These are phyloP conservation scores for Taurulus bubalis DNA, from an alignment of 2,113 vertebrate species.

Conservation along the genomic window DNA sequence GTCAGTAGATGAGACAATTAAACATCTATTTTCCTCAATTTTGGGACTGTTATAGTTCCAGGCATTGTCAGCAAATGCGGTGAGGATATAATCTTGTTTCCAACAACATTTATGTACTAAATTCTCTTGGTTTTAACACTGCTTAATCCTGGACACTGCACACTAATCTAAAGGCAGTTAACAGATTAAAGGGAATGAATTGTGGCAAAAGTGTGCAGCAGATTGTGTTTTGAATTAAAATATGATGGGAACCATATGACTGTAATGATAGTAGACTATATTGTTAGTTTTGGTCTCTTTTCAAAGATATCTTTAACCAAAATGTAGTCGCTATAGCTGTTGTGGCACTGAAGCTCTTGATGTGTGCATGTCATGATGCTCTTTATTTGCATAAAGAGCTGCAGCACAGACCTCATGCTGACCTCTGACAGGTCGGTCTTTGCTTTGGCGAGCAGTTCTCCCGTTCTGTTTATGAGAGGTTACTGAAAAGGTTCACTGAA, in stretches of 20 bases:
- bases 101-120: conserved; percentile 16
- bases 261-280: conserved; percentile 29
- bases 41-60: neutral
- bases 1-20: conserved; percentile 9
- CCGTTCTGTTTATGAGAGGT: conserved; percentile 30
- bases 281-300: conserved; percentile 49
- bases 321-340: neutral
- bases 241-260: conserved; percentile 47
- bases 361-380: conserved; percentile 26
- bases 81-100: conserved; percentile 5
- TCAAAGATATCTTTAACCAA: conserved; percentile 46
- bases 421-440: conserved; percentile 35
- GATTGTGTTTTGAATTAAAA: conserved; percentile 36
- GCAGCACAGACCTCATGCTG: conserved; percentile 24
- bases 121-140: neutral
- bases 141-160: conserved; percentile 9
- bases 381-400: conserved; percentile 35
- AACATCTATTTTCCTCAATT: neutral
- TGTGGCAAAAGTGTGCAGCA: conserved; percentile 35
- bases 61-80: conserved; percentile 1
- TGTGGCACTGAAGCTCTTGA: conserved; percentile 20
- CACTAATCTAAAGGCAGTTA: conserved; percentile 12
- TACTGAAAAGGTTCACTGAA: conserved; percentile 32
- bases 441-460: conserved; percentile 37
- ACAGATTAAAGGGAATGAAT: conserved; percentile 34